Base-by-base conservation (phyloP, 2,797 vertebrate genomes). In the Melanitta fusca region DNA sequence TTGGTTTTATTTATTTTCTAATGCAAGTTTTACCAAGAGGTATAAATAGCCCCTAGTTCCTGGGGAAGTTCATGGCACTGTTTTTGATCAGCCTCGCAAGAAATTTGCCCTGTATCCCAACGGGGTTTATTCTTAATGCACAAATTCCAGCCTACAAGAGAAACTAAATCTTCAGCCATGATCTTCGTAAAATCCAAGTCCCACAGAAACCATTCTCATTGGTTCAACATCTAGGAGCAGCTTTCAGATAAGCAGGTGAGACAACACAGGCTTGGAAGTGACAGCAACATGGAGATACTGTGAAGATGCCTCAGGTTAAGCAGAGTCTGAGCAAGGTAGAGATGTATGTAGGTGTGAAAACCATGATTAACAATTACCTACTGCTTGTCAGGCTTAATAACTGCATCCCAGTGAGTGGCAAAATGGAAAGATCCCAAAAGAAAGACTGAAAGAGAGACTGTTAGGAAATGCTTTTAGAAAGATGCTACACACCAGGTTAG, bases 11-110 rank as follows among this genome's bases (percentile, higher is more conserved):
- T 94, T 94, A 27, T 88, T 91, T 95, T 56, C 75, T 91, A 82
- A 72, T 71, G 30, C 41, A 87, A 82, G 53, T 93, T 85, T 81
- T 84, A 92, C 84, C 49, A 77, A 92, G 64, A 80, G 77, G 28
- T 94, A 96, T 80, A 96, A 96, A 95, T 95, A 96, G 80, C 57
- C 27, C 43, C 77, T 73, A 57, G 78, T 77, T 93, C 74, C 86
- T 49, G 60, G 60, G 84, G 94, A 96, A 89, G 74, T 73, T 95
- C 88, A 71, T 3, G 30, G 43, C 41, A n/a, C 61, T 89, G 80
- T 56, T 88, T 96, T 88, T 88, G 56, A 91, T 85, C 80, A 87
- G 78, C 57, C 64, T 88, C 30, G 47, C n/a, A 64, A 94, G 93
- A 92, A 66, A 80, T 86, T 80, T 94, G 11, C 53, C 75, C 71